Evolutionary conservation across 2,888 invertebrate genomes (phyloP).

Genomic region (Malachius bipustulatus): DNA sequence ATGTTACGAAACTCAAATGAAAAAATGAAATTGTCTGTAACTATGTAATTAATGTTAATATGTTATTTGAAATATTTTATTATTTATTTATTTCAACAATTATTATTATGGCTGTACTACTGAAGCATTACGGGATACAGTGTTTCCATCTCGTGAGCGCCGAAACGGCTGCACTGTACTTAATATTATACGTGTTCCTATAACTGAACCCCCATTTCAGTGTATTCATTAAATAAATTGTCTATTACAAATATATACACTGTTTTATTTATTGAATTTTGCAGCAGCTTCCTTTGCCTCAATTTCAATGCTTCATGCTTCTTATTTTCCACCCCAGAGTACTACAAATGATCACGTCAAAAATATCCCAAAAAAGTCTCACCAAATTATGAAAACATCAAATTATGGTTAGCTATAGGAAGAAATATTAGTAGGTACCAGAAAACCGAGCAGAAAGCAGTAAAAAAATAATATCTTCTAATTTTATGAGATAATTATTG

Average conservation of each 20-base stretch:
- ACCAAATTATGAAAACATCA: too few species aligned
- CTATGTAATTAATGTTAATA: constrained; percentile 32
- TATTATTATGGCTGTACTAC: too few species aligned
- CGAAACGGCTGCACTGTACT: constrained; percentile 33
- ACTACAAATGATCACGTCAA: too few species aligned
- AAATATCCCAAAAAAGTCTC: too few species aligned
- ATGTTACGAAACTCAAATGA: constrained; percentile 16
- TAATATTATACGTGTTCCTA: constrained; percentile 35
- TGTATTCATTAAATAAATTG: constrained; percentile 36
- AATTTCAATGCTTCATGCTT: neutral
- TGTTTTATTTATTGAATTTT: constrained; percentile 8
- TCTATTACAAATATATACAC: constrained; percentile 28
- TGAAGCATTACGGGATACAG: constrained; percentile 35
- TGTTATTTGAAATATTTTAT: constrained; percentile 34
- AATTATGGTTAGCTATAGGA: too few species aligned
- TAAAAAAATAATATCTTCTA: too few species aligned
- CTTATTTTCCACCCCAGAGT: too few species aligned
- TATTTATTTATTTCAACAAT: constrained; percentile 33
- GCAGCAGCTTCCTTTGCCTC: neutral
- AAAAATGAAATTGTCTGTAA: constrained; percentile 5
- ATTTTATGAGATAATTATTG: too few species aligned
- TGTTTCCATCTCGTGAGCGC: too few species aligned
- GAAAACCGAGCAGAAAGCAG: too few species aligned
- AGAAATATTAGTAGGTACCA: too few species aligned
- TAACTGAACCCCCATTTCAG: constrained; percentile 36